Base-by-base conservation (phyloP, 2,113 vertebrate species). In the Argyrosomus japonicus region DNA sequence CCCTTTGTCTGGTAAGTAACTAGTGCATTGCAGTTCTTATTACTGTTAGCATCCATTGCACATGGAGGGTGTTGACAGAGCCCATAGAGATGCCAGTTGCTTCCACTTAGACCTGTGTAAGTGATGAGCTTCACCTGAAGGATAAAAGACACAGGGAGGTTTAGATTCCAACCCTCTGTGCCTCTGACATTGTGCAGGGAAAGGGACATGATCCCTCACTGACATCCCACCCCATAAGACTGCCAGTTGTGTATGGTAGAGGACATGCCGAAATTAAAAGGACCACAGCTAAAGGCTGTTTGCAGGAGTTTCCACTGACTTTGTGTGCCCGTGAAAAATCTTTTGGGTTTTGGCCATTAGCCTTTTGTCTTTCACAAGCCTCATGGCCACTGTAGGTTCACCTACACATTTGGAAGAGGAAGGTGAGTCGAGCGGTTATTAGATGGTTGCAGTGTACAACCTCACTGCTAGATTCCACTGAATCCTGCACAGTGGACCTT, bases 61-160 rank as follows among this genome's bases (percentile, higher is more conserved):
- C 68, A 48, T 21, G 48, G 43, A 65, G 14, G 45, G 61, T 73
- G 70, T 63, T 64, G 68, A 69, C 29, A 68, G 57, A 40, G 36
- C 36, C 36, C 36, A 9, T 40, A 61, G 23, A 51, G 27, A 29
- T 25, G 32, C 17, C 61, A 21, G 23, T 54, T 58, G 47, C 60
- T 53, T 68, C 56, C 63, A 47, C 36, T 40, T 40, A 45, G 18
- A 68, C 63, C 40, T 75, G 60, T 75, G 60, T 71, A 65, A 81
- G 32, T 11, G 36, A 76, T 9, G 36, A 53, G 53, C 23, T 43
- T 77, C 53, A 65, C 60, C 40, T 53, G 17, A 8, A 21, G 54
- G 11, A 51, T 61, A 65, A 70, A 51, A 29, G n/a, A 15, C 51
- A 27, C 2, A 1, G 10, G 14, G 45, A 67, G 32, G 36, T 68